These are phyloP conservation scores for Altica lythri DNA, from an alignment of 2,888 invertebrate species.

Conservation along the genomic window DNA sequence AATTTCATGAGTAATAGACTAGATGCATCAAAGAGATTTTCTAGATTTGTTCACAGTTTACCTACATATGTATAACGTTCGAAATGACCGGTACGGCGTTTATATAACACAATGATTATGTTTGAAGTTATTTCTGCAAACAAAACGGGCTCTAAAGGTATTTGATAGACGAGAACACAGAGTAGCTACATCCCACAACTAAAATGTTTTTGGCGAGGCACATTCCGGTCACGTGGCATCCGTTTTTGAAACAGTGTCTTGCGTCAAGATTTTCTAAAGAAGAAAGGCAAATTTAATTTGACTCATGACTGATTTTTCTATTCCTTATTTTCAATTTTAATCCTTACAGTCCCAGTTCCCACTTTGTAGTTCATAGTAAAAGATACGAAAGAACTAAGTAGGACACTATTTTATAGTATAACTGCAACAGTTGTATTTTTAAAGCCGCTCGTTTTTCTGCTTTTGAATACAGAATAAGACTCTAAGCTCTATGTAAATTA, in stretches of 20 bases:
- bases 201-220: slow-evolving; percentile 36
- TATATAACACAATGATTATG: slow-evolving; percentile 34
- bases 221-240: slow-evolving; percentile 53
- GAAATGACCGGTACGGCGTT: slow-evolving; percentile 23
- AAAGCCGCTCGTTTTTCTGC: too few relatives aligned
- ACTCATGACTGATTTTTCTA: slow-evolving; percentile 7
- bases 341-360: too few relatives aligned
- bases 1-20: not conserved
- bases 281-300: slow-evolving; percentile 17
- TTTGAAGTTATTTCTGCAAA: slow-evolving; percentile 36
- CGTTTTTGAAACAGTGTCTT: slow-evolving; percentile 44
- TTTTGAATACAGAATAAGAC: too few relatives aligned
- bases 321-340: not conserved
- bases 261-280: slow-evolving; percentile 12
- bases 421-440: too few relatives aligned
- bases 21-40: slow-evolving; percentile 20
- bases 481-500: too few relatives aligned
- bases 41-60: not conserved
- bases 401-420: too few relatives aligned
- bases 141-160: slow-evolving; percentile 35
- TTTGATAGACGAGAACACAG: slow-evolving; percentile 36
- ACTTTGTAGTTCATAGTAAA: too few relatives aligned
- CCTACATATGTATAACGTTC: slow-evolving; percentile 11
- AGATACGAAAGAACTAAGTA: too few relatives aligned
- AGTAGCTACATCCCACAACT: slow-evolving; percentile 35